Base-by-base conservation (phyloP, 2,888 invertebrate genomes). In the Cephus spinipes region DNA sequence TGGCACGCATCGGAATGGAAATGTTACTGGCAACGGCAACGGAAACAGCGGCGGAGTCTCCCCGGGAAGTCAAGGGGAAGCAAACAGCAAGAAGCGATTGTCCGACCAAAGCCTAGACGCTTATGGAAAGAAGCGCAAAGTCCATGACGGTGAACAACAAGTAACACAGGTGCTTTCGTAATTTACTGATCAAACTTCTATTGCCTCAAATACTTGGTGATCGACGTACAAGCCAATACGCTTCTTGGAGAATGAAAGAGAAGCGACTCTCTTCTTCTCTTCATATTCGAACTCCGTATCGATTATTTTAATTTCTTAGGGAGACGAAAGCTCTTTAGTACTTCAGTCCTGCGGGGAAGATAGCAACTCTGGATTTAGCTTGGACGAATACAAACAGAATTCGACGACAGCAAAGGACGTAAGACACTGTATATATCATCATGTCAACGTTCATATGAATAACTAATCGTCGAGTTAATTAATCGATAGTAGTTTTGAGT, bases 361-460 rank as follows among this genome's bases (percentile, higher is more conserved):
- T 82, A 90, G 90, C 83, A 90, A 90, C 84, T 90, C 90, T 76
- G 89, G 88, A 77, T 90, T 88, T 83, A 90, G 89, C 81, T 81
- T 90, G 81, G 90, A 90, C 77, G 90, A 90, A 83, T 90, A 90
- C 83, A 90, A 90, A 79, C 89, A 87, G 81, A 88, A 84, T 83
- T 82, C 89, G 81, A 83, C 90, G 81, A 76, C 89, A 81, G 80
- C 85, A 79, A 90, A 90, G 85, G 90, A 90, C 83, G 90, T 90
- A 89, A 90, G 89, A 83, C 74, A 85, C 83, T 81, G 30, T 68
- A 79, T 76, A 80, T 74, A 77, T 81, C 78, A 6, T 30, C 33
- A 74, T 11, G 12, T 35, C 32, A 33, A 74, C 33, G 9, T 15
- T 74, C 6, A 9, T 74, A 74, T 1, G 31, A 71, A 31, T 32